Conservation (phyloP, 1,140 invertebrate genomes). For the Hermatobates lingyangjiaoensis region DNA sequence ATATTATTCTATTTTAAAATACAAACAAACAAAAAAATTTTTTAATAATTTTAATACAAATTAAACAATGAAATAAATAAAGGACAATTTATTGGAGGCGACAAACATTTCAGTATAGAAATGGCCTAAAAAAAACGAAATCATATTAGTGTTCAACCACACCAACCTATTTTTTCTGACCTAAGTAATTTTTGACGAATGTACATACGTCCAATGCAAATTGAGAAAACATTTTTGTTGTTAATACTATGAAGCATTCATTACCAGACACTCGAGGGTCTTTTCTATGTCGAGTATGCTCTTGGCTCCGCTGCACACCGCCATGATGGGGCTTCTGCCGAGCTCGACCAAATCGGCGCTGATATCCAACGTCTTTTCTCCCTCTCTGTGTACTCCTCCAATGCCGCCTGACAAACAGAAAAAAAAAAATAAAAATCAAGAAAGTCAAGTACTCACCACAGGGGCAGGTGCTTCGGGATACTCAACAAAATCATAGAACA, state of each 20-base stretch:
- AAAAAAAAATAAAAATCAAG: slow-evolving; percentile 10
- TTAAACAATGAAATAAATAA: background rate
- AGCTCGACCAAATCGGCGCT: slow-evolving; percentile 89
- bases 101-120: background rate
- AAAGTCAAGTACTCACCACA: background rate
- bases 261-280: slow-evolving; percentile 84
- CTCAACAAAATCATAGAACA: too few species aligned
- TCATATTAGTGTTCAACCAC: background rate
- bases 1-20: background rate
- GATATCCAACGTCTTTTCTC: slow-evolving; percentile 68
- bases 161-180: background rate
- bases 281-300: slow-evolving; percentile 89
- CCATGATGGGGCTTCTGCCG: slow-evolving; percentile 63
- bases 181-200: background rate
- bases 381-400: slow-evolving; percentile 87
- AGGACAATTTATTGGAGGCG: background rate
- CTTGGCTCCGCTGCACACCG: slow-evolving; percentile 90
- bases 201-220: background rate
- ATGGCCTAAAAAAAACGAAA: background rate
- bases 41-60: background rate
- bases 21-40: background rate
- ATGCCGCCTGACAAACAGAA: too few species aligned
- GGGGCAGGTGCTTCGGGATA: too few species aligned
- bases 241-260: background rate
- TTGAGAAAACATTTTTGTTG: background rate